These are phyloP conservation scores for Phania funesta DNA, from an alignment of 2,888 invertebrate genomes.

Conservation along the genomic window DNA sequence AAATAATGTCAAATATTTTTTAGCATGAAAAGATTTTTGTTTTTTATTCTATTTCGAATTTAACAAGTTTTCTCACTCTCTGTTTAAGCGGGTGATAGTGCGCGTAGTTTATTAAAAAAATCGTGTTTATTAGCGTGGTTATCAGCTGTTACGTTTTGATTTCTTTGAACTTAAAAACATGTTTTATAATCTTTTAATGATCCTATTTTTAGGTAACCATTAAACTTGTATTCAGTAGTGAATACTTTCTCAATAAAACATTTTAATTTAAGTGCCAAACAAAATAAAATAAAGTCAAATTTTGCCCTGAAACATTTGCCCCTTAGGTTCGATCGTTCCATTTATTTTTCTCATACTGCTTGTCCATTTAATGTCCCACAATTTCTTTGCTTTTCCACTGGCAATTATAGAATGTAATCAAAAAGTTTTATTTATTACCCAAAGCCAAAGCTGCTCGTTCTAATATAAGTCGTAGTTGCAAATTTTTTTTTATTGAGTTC, in stretches of 20 bases:
- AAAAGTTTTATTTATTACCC: slow-evolving; percentile 47
- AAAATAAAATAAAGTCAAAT: neutral
- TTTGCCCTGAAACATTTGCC: neutral
- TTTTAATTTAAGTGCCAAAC: slow-evolving; percentile 21
- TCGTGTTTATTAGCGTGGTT: too few species aligned
- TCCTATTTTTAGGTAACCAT: neutral
- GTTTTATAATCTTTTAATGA: neutral
- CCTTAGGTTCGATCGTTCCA: neutral
- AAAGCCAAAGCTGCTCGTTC: neutral
- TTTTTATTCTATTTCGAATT: too few species aligned
- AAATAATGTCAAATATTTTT: too few species aligned
- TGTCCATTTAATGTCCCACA: neutral
- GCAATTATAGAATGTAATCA: slow-evolving; percentile 44
- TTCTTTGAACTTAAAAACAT: neutral
- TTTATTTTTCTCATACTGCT: neutral
- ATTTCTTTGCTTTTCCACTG: neutral
- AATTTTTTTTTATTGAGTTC: slow-evolving; percentile 1
- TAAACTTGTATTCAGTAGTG: neutral
- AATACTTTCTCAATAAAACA: neutral
- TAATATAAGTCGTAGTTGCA: neutral
- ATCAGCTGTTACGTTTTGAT: neutral
- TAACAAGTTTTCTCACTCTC: too few species aligned
- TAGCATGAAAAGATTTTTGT: too few species aligned
- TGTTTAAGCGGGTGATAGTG: too few species aligned
- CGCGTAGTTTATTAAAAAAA: too few species aligned